Evolutionary conservation across 2,113 vertebrate genomes (phyloP), one percentile per base, ranked within the genome.

Genomic region (Anguilla rostrata): DNA sequence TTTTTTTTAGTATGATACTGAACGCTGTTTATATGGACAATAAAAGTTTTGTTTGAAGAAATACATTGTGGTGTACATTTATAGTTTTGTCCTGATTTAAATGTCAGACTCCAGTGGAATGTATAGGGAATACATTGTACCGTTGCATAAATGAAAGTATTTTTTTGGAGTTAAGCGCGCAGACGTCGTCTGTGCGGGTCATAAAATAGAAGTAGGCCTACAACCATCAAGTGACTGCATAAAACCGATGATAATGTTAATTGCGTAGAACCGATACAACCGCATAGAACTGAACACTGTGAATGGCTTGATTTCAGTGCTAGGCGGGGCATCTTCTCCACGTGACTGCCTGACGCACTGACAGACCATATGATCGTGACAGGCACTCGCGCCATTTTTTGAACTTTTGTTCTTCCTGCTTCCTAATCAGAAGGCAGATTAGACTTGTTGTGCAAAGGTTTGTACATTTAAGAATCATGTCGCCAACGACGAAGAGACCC

Each of bases 21-120:
- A 94, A 95, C 89, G 93, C 92, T 94, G 95, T 96, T 96, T 95
- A 94, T 95, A 95, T 94, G 90, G 86, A 92, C 93, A 93, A 95
- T 96, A 96, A 96, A 96, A 94, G 93, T 92, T 96, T 93, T 92
- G 92, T 95, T 96, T 95, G 93, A 90, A 90, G 94, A 94, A 71
- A 81, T 16, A 39, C 53, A 79, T 15, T 78, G 43, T 80, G 84
- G 3, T 75, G 71, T 75, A 26, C 11, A 7, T 34, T 75, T 34
- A 34, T 34, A 75, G 81, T 82, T 43, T 82, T 41, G 20, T 14
- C 41, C 49, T 53, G 49, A 53, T 53, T 53, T 53, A 11, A 11
- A 53, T 53, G 12, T 53, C 49, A 53, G 11, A 53, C 8, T 14
- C 49, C 49, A 53, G 49, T 53, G 49, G 49, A 53, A 12, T 53